Evolutionary conservation across 2,797 vertebrate species (phyloP).

Genomic region (Hydrophis major): DNA sequence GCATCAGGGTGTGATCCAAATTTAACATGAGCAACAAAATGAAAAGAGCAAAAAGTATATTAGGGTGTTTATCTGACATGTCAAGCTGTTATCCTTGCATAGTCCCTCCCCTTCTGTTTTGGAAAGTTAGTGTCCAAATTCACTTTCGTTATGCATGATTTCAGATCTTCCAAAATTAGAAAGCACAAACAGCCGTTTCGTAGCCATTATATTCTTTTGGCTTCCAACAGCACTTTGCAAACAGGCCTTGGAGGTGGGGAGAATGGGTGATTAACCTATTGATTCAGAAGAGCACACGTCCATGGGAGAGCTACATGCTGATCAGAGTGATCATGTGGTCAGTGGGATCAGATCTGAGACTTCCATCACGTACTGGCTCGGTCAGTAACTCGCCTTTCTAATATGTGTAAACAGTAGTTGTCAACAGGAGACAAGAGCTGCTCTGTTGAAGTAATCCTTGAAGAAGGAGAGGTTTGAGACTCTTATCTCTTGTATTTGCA

Average conservation of each 20-base stretch:
- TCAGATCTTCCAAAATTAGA: neutral
- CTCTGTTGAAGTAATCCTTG: neutral
- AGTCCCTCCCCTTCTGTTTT: neutral
- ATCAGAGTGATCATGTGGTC: neutral
- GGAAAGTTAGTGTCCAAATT: neutral
- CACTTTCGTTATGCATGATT: neutral
- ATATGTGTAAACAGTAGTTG: neutral
- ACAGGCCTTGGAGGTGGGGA: neutral
- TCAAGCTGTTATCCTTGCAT: neutral
- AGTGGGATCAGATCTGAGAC: neutral
- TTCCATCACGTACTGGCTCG: constrained; percentile 5
- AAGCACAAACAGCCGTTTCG: neutral
- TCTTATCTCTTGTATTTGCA: neutral
- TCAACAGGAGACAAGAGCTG: neutral
- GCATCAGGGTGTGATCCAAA: neutral
- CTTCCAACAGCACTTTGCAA: neutral
- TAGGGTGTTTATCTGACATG: neutral
- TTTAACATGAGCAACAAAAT: neutral
- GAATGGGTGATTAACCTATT: neutral
- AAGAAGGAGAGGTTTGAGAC: neutral
- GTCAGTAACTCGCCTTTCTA: neutral
- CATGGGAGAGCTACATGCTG: neutral
- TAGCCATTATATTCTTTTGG: neutral
- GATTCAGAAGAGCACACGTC: neutral
- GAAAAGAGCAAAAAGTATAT: neutral